Conservation (phyloP, 1,140 invertebrate genomes). For the Apis florea region DNA sequence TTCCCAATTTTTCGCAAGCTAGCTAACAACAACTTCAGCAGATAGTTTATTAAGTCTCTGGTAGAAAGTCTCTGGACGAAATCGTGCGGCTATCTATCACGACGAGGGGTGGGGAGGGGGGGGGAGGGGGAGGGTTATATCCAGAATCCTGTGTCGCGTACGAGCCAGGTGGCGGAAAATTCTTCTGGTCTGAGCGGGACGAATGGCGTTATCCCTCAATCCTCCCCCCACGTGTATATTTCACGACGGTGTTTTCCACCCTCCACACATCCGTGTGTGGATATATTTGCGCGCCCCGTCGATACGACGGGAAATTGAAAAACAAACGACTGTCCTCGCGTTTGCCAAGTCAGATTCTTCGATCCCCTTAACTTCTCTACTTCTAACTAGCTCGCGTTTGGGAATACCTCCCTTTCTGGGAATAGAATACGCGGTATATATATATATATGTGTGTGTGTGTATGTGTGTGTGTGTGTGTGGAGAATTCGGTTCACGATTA, state of each 20-base stretch:
- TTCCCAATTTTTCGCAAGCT: conserved; percentile 15
- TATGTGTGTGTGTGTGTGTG: too few relatives aligned
- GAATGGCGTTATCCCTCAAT: too few relatives aligned
- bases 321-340: conserved; percentile 49
- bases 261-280: too few relatives aligned
- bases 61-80: conserved; percentile 43
- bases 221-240: too few relatives aligned
- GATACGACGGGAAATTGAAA: conserved; percentile 48
- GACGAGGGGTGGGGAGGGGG: too few relatives aligned
- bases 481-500: not conserved
- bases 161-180: too few relatives aligned
- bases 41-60: conserved; percentile 19
- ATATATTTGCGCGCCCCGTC: not conserved
- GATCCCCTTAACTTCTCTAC: not conserved
- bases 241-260: too few relatives aligned
- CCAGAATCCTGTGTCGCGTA: too few relatives aligned
- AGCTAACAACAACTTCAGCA: conserved; percentile 7
- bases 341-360: conserved; percentile 45
- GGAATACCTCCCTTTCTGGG: not conserved
- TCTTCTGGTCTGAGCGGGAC: too few relatives aligned
- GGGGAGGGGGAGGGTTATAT: too few relatives aligned
- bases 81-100: conserved; percentile 52
- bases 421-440: not conserved
- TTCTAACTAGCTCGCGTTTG: conserved; percentile 21
- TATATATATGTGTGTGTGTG: too few relatives aligned